Evolutionary conservation across 1,140 invertebrate species (phyloP).

Genomic region (Philotrypesis tridentata): DNA sequence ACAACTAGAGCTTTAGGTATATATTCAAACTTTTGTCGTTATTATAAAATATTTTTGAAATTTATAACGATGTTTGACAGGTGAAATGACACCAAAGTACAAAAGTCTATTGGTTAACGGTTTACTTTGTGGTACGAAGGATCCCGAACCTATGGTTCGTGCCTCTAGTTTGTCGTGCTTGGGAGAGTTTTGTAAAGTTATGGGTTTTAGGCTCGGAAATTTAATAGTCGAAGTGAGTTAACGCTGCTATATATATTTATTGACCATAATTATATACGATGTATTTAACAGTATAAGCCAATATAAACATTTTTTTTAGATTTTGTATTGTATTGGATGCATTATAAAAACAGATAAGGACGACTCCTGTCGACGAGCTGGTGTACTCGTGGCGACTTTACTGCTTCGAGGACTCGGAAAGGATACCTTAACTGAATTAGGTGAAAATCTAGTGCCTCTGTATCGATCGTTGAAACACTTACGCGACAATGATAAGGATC

Average conservation of each 20-base stretch:
- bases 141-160: conserved; percentile 83
- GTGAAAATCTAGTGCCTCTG: conserved; percentile 79
- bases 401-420: conserved; percentile 83
- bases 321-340: conserved; percentile 80
- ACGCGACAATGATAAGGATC: conserved; percentile 79
- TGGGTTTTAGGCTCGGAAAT: conserved; percentile 83
- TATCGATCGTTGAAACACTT: conserved; percentile 82
- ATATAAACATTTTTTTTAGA: conserved; percentile 69
- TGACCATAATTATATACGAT: conserved; percentile 21
- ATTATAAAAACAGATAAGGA: conserved; percentile 81
- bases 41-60: conserved; percentile 23
- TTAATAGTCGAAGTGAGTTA: conserved; percentile 82
- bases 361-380: conserved; percentile 84
- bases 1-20: conserved; percentile 82
- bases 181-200: conserved; percentile 85
- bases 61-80: conserved; percentile 67
- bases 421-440: conserved; percentile 79
- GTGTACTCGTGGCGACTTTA: conserved; percentile 82
- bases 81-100: conserved; percentile 83
- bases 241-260: conserved; percentile 30
- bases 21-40: conserved; percentile 8
- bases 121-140: conserved; percentile 80
- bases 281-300: conserved; percentile 28
- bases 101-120: conserved; percentile 83
- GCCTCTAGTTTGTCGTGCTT: conserved; percentile 89